Evolutionary conservation across 2,797 vertebrate genomes (phyloP).

Genomic region (Pipistrellus pygmaeus): DNA sequence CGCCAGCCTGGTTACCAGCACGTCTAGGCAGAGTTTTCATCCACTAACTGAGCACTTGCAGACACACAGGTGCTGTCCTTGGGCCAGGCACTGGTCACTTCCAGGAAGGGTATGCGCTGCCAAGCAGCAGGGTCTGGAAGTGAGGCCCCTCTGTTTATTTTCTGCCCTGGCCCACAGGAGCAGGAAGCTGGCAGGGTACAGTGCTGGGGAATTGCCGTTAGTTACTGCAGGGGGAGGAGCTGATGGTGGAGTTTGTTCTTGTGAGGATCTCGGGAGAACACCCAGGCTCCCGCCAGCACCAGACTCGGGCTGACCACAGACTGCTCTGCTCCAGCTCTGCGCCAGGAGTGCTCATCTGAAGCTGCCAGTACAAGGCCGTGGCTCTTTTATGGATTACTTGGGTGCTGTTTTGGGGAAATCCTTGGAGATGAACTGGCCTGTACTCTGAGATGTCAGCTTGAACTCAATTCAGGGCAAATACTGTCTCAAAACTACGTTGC

Average conservation of each 20-base stretch:
- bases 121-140: neutral
- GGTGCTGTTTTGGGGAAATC: neutral
- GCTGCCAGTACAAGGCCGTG: neutral
- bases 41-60: neutral
- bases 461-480: neutral
- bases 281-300: neutral
- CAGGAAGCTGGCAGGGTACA: neutral
- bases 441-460: neutral
- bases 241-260: neutral
- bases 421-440: neutral
- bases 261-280: neutral
- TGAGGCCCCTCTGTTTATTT: neutral
- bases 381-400: neutral
- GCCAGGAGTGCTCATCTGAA: neutral
- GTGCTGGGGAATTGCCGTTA: neutral
- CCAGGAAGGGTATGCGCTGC: neutral
- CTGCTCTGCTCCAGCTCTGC: neutral
- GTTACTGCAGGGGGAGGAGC: neutral
- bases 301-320: neutral
- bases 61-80: neutral
- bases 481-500: neutral
- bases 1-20: neutral
- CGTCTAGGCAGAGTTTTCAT: neutral
- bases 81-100: neutral
- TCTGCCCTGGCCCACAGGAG: neutral